phyloP scores from a whole-genome alignment of 2,797 vertebrate species.

The Poeciliopsis paucimaculata region DNA sequence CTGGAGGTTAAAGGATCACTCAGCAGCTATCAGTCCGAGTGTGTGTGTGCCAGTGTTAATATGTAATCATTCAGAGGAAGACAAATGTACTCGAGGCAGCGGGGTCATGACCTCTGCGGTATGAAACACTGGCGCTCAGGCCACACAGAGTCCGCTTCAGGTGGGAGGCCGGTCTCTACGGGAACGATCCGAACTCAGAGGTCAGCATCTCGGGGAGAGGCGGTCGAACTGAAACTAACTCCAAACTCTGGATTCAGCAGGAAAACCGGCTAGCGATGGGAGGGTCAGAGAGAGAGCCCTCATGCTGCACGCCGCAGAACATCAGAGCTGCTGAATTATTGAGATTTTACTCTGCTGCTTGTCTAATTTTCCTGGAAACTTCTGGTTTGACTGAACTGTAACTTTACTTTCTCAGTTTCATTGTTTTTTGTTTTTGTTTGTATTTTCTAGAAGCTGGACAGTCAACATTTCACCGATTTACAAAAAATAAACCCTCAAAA shows the following conservation, averaged over 20 bases:
- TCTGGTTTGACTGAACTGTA: neutral
- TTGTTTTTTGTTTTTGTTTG: neutral
- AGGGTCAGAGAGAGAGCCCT: slow-evolving; percentile 37
- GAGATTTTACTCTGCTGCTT: slow-evolving; percentile 31
- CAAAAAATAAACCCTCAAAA: slow-evolving; percentile 19
- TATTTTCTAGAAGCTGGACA: neutral
- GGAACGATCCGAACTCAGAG: slow-evolving; percentile 54
- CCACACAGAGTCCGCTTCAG: slow-evolving; percentile 34
- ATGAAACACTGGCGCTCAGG: slow-evolving; percentile 65
- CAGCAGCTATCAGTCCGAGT: slow-evolving; percentile 23
- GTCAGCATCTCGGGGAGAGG: slow-evolving; percentile 56
- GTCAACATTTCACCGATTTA: neutral
- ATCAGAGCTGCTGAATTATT: slow-evolving; percentile 75
- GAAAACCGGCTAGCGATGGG: slow-evolving; percentile 34
- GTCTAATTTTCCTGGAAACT: slow-evolving; percentile 6
- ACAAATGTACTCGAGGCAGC: slow-evolving; percentile 70
- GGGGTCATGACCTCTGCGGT: slow-evolving; percentile 72
- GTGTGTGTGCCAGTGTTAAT: slow-evolving; percentile 60
- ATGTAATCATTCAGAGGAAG: slow-evolving; percentile 75
- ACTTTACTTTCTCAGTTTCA: neutral
- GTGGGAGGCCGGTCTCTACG: slow-evolving; percentile 53
- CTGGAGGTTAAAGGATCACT: slow-evolving; percentile 52
- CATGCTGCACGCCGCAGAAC: slow-evolving; percentile 23
- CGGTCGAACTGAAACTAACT: slow-evolving; percentile 34
- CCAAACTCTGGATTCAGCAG: slow-evolving; percentile 56